Base-by-base conservation (phyloP, 2,113 vertebrate species). In the Phoenicopterus ruber region DNA sequence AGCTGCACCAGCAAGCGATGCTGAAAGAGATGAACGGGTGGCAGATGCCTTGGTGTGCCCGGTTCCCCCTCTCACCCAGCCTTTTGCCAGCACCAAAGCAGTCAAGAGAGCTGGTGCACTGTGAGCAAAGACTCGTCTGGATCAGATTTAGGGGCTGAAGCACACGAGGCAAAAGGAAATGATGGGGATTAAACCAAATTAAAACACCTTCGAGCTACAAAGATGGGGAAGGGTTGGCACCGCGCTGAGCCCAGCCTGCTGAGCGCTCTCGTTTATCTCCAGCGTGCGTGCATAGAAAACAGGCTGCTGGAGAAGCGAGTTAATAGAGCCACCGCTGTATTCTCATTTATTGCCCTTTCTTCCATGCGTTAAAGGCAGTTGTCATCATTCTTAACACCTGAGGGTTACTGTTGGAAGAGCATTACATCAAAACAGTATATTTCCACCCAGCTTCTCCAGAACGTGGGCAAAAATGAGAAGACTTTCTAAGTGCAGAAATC, bases 361-460 rank as follows among this genome's bases (percentile, higher is more conserved):
- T 32, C 50, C 44, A 1, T 6, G 16, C 24, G 3, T 34, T 62
- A 7, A 40, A 67, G 69, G 54, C 49, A 65, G 31, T 2, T 57
- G 34, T 19, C 61, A 3, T 3, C 50, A 1, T 20, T n/a, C 52
- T 36, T 38, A 55, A 58, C 44, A 32, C 59, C 57, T 10, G 3
- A 17, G 38, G 52, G 55, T 13, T 36, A 4, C 79, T 46, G 15
- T 0, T 28, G 36, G 36, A 11, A 87, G 7, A 52, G 13, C 11
- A 1, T 65, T 20, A 20, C 49, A 18, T 31, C n/a, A 42, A 3
- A 0, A 5, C 12, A 9, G 40, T 4, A 0, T 22, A 9, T 78
- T 38, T 28, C 34, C 14, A 70, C 2, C 4, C 44, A 47, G 72
- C 20, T 58, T 32, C 61, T 91, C 57, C 57, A 57, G 72, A 40